Base-by-base conservation (phyloP, 2,113 vertebrate genomes). In the Eira barbara region DNA sequence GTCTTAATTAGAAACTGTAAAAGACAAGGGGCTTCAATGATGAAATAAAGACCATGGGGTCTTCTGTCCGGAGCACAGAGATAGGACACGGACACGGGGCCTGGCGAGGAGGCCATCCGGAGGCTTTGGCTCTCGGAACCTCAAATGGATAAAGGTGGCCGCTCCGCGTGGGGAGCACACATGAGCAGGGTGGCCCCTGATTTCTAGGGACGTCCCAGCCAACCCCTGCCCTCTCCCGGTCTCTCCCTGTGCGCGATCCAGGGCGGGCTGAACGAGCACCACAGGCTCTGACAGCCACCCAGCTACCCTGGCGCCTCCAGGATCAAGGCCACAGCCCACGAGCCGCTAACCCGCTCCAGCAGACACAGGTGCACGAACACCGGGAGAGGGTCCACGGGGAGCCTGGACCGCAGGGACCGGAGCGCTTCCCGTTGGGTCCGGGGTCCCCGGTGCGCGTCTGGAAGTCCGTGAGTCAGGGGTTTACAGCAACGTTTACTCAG, bases 361-460 rank as follows among this genome's bases (percentile, higher is more conserved):
- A 39, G 36, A 25, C 12, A 1, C 71, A 42, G 36, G 71, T 27
- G 23, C 42, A 42, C 39, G 45, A 42, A 74, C 73, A 74, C 12
- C 1, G 1, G 39, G 39, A 42, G 39, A 13, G 7, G 47, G 18
- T 11, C 78, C 29, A 27, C 0, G 6, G 39, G 36, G 20, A 47
- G 14, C 21, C 55, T 3, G 7, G 69, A 21, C 27, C n/a, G 27
- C 4, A 80, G 39, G 27, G 57, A 21, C 25, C n/a, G 29, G 8
- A 18, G 42, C 6, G 6, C 42, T 31, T 10, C 23, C 23, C 1
- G 2, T 20, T 0, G 55, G 12, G 63, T 23, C 79, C 39, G 0
- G 45, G 47, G 27, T 21, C 6, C 36, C 59, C 4, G 1, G 13
- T 2, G 17, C 1, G 0, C 0, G 1, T 13, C 21, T 39, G 31